A percentile compares a stretch with the other conserved stretches of the same genome.
phyloP scores from a whole-genome alignment of 1,140 invertebrate genomes.

The Nautilus pompilius region DNA sequence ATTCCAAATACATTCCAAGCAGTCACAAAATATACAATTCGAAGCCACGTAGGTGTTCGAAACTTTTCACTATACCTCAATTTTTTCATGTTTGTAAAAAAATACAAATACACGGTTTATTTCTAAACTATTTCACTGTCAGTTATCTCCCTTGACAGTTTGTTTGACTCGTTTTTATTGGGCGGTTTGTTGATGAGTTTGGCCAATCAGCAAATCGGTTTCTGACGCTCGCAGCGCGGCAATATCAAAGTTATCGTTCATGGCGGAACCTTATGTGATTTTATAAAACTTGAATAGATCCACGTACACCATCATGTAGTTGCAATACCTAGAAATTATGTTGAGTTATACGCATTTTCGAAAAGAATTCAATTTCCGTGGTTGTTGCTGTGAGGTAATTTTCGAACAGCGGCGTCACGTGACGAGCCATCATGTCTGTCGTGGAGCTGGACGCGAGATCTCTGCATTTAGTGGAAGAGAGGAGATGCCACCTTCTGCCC shows the following conservation, averaged over 20 bases:
- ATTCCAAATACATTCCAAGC: constrained; percentile 20
- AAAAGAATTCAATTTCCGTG: too few relatives aligned
- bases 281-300: too few relatives aligned
- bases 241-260: too few relatives aligned
- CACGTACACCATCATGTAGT: too few relatives aligned
- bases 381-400: too few relatives aligned
- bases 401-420: neutral
- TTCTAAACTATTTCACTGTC: neutral
- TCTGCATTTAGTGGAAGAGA: neutral
- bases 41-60: too few relatives aligned
- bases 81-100: neutral
- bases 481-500: constrained; percentile 65
- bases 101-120: neutral
- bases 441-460: constrained; percentile 1
- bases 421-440: constrained; percentile 5
- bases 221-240: too few relatives aligned
- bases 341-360: too few relatives aligned
- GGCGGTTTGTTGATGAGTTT: neutral
- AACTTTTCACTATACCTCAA: constrained; percentile 3
- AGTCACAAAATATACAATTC: constrained; percentile 15
- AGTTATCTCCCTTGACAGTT: neutral
- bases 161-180: constrained; percentile 3
- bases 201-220: too few relatives aligned
- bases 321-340: too few relatives aligned
- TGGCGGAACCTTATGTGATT: too few relatives aligned